phyloP scores from a whole-genome alignment of 2,797 vertebrate genomes.

The Alectoris magna region DNA sequence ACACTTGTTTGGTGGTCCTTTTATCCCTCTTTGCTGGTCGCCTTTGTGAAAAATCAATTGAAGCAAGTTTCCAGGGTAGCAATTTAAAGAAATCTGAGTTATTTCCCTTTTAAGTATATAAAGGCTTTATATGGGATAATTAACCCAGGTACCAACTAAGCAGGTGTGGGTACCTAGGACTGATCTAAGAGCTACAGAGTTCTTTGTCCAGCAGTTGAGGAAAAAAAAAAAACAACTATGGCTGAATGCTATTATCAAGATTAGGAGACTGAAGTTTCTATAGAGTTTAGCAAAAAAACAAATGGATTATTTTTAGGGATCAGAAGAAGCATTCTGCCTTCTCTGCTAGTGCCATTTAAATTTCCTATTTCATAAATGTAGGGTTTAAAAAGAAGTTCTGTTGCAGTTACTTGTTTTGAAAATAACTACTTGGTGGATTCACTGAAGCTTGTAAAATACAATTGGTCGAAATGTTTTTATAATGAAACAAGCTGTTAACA shows the following conservation, averaged over 20 bases:
- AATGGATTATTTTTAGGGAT: neutral
- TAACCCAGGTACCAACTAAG: neutral
- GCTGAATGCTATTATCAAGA: neutral
- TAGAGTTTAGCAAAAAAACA: neutral
- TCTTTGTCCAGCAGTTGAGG: neutral
- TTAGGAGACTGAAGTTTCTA: neutral
- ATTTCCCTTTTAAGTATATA: neutral
- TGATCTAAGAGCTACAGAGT: neutral
- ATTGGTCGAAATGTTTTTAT: neutral
- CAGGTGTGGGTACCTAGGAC: neutral
- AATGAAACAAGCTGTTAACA: neutral
- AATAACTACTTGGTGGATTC: neutral
- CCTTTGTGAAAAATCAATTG: neutral
- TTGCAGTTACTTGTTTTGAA: neutral
- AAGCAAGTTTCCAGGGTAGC: neutral
- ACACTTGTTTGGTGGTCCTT: neutral
- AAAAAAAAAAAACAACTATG: neutral
- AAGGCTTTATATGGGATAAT: neutral
- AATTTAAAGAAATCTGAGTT: neutral
- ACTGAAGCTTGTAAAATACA: neutral
- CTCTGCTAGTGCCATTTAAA: neutral
- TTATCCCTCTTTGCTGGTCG: neutral
- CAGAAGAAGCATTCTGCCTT: neutral
- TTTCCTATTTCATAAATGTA: neutral
- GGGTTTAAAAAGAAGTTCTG: neutral